Percentiles rank a stretch among this genome's conserved stretches.
Evolutionary conservation across 2,888 invertebrate genomes (phyloP).

Genomic region (Falcaria lacertinaria): DNA sequence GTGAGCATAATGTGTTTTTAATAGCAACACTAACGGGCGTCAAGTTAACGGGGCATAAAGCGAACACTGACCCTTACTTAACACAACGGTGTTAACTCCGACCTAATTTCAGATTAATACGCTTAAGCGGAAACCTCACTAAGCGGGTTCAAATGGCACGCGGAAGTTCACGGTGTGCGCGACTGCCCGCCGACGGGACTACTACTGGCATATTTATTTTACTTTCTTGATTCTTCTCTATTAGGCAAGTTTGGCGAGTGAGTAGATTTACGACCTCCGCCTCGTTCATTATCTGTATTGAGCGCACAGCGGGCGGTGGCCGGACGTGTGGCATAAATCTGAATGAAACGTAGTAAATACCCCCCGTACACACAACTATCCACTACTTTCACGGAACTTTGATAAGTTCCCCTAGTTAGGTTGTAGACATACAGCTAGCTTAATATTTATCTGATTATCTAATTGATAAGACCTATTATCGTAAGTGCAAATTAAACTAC

Average conservation of each 20-base stretch:
- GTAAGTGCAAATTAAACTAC: constrained; percentile 6
- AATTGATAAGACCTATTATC: constrained; percentile 18
- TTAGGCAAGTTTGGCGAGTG: constrained; percentile 71
- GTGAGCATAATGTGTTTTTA: background rate
- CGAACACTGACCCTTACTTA: constrained; percentile 67
- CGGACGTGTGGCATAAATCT: constrained; percentile 72
- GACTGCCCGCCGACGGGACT: constrained; percentile 35
- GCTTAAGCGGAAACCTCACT: constrained; percentile 78
- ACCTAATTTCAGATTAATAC: constrained; percentile 79
- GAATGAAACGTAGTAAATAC: constrained; percentile 67
- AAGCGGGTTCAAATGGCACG: constrained; percentile 71
- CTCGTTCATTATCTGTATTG: constrained; percentile 77
- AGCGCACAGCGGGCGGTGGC: constrained; percentile 37
- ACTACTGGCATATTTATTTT: constrained; percentile 58
- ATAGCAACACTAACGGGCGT: background rate
- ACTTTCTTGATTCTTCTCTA: constrained; percentile 58
- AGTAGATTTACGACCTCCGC: constrained; percentile 78
- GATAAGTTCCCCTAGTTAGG: constrained; percentile 38
- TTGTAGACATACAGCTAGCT: constrained; percentile 27
- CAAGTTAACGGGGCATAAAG: constrained; percentile 8
- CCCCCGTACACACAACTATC: constrained; percentile 51
- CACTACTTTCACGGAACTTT: constrained; percentile 46
- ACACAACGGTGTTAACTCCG: constrained; percentile 67
- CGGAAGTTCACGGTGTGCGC: constrained; percentile 48
- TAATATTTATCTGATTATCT: constrained; percentile 25